These are phyloP conservation scores for Calosoma granatense DNA, from an alignment of 1,140 invertebrate genomes.

Conservation along the genomic window DNA sequence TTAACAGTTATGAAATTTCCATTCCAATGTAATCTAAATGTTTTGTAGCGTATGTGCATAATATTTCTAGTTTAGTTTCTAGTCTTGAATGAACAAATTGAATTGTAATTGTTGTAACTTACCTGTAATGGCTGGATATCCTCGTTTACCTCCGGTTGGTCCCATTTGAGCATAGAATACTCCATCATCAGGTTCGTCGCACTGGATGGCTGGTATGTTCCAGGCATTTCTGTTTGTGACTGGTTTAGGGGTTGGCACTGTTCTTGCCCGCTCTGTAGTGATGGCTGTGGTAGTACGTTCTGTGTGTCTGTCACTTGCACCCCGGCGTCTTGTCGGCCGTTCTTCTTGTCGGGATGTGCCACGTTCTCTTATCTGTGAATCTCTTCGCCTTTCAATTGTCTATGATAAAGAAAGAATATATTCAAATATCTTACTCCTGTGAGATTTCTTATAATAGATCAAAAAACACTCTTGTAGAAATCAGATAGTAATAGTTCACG, in stretches of 20 bases:
- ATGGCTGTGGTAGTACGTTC: slow-evolving; percentile 11
- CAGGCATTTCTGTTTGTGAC: slow-evolving; percentile 47
- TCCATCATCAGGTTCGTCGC: slow-evolving; percentile 79
- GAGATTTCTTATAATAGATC: too few species aligned
- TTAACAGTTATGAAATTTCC: too few species aligned
- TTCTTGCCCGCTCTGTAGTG: slow-evolving; percentile 28
- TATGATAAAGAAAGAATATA: background rate
- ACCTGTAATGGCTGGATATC: slow-evolving; percentile 81
- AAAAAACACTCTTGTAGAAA: too few species aligned
- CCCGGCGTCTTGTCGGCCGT: background rate
- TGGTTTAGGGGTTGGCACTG: slow-evolving; percentile 53
- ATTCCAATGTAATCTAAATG: too few species aligned
- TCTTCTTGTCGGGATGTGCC: slow-evolving; percentile 1
- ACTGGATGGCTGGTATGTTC: slow-evolving; percentile 80
- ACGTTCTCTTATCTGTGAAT: background rate
- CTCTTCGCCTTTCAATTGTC: slow-evolving; percentile 2
- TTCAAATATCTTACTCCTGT: too few species aligned
- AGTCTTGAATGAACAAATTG: too few species aligned
- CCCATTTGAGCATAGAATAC: slow-evolving; percentile 87
- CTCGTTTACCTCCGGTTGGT: slow-evolving; percentile 76
- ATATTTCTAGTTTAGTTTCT: too few species aligned
- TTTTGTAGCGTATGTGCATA: too few species aligned
- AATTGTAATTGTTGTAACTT: too few species aligned
- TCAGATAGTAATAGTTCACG: too few species aligned
- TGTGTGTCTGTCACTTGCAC: background rate